phyloP scores from a whole-genome alignment of 2,888 invertebrate genomes.

The Cancer borealis region DNA sequence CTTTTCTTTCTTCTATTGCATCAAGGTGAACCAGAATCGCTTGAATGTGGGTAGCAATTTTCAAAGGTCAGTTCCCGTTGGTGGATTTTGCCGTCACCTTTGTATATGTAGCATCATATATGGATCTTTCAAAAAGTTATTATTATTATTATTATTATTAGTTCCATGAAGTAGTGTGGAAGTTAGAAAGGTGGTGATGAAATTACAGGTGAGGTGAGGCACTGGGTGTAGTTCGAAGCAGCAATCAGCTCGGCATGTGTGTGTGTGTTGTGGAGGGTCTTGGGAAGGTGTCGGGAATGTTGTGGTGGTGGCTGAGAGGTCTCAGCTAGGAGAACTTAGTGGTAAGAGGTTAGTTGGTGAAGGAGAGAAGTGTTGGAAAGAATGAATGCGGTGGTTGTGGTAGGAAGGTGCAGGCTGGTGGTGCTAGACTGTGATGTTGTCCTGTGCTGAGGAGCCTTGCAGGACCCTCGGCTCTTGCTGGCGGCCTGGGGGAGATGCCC shows the following conservation, averaged over 20 bases:
- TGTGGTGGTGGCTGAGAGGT: not conserved
- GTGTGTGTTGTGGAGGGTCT: not conserved
- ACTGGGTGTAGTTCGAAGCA: not conserved
- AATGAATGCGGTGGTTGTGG: slow-evolving; percentile 41
- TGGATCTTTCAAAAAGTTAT: not conserved
- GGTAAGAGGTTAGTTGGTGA: not conserved
- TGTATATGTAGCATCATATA: slow-evolving; percentile 1
- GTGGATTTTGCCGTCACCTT: not conserved
- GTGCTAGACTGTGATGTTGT: slow-evolving; percentile 60
- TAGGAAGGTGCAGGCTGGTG: slow-evolving; percentile 57
- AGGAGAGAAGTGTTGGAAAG: slow-evolving; percentile 4
- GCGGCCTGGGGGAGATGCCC: slow-evolving; percentile 46
- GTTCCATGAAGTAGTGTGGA: not conserved
- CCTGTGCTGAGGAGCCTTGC: slow-evolving; percentile 37
- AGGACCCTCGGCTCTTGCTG: slow-evolving; percentile 42
- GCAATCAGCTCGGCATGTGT: not conserved
- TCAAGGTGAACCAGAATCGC: slow-evolving; percentile 42
- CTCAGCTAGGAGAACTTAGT: not conserved
- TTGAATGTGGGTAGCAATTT: slow-evolving; percentile 38
- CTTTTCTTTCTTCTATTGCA: slow-evolving; percentile 28
- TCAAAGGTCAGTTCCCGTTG: slow-evolving; percentile 24
- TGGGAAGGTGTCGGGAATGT: not conserved
- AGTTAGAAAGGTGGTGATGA: slow-evolving; percentile 26
- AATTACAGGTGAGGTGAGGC: not conserved
- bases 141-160: not conserved